A percentile compares a stretch with the other conserved stretches of the same genome.
Evolutionary conservation across 2,797 vertebrate genomes (phyloP).

Genomic region (Vipera latastei): DNA sequence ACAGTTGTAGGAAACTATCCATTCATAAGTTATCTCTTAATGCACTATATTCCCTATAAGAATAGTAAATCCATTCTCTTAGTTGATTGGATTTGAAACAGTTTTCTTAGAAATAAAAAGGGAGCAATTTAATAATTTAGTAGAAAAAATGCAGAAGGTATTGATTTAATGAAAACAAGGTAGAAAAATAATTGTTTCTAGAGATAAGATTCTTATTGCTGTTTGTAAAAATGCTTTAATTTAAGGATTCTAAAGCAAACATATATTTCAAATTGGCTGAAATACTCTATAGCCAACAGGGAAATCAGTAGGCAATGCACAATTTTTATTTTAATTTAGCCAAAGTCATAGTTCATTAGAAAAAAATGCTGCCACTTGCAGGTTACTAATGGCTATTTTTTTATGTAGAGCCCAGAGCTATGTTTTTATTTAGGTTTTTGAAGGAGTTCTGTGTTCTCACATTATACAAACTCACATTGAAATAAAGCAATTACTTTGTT

Average conservation of each 20-base stretch:
- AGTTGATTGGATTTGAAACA: neutral
- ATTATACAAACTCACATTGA: constrained; percentile 6
- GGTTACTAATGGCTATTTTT: constrained; percentile 1
- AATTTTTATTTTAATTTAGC: neutral
- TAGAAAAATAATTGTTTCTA: neutral
- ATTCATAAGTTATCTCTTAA: neutral
- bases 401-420: constrained; percentile 9
- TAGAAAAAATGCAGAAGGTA: neutral
- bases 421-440: neutral
- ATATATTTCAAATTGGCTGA: neutral
- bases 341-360: neutral
- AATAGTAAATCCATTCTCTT: neutral
- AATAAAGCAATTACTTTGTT: constrained; percentile 9
- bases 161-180: neutral
- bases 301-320: constrained; percentile 1
- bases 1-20: neutral
- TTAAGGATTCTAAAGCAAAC: neutral
- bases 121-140: neutral
- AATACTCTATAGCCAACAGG: neutral
- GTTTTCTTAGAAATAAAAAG: neutral
- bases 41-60: neutral
- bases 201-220: neutral
- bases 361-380: neutral
- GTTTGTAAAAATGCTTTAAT: neutral
- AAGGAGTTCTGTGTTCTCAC: constrained; percentile 9